These are phyloP conservation scores for Thaumetopoea pityocampa DNA, from an alignment of 1,140 invertebrate species.

Conservation along the genomic window DNA sequence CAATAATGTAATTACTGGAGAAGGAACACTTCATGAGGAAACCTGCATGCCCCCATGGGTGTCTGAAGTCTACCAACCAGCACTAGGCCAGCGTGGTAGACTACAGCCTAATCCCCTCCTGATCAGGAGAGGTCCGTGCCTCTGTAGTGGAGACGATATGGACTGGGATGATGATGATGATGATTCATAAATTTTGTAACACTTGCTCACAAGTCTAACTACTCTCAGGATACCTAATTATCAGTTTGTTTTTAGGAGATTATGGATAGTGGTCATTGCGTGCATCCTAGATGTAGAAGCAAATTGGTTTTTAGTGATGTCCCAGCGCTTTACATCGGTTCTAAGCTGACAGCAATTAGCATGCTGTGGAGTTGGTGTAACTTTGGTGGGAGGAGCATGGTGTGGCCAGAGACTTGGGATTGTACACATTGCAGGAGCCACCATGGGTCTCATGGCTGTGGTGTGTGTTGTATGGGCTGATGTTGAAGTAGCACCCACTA, in stretches of 20 bases:
- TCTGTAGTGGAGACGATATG: too few species aligned
- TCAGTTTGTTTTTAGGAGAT: slow-evolving; percentile 39
- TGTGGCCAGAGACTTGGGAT: slow-evolving; percentile 81
- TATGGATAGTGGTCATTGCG: slow-evolving; percentile 57
- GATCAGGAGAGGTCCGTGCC: too few species aligned
- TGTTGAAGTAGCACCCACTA: slow-evolving; percentile 81
- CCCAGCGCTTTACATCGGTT: slow-evolving; percentile 69
- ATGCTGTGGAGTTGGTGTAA: slow-evolving; percentile 91
- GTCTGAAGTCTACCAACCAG: too few species aligned
- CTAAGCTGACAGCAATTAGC: slow-evolving; percentile 86
- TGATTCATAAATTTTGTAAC: too few species aligned
- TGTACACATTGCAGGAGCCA: slow-evolving; percentile 87
- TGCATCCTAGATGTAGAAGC: slow-evolving; percentile 80
- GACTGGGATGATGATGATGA: too few species aligned
- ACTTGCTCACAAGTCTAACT: too few species aligned
- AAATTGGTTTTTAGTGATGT: slow-evolving; percentile 62
- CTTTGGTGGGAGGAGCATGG: slow-evolving; percentile 84
- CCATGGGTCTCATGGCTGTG: slow-evolving; percentile 88
- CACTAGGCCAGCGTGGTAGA: too few species aligned
- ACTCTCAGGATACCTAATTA: not conserved
- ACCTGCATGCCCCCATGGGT: too few species aligned
- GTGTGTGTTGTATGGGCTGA: slow-evolving; percentile 91
- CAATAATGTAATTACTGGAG: too few species aligned
- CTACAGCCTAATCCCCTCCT: too few species aligned
- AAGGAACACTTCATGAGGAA: too few species aligned